Evolutionary conservation across 2,797 vertebrate species (phyloP).

Genomic region (Molossus molossus): DNA sequence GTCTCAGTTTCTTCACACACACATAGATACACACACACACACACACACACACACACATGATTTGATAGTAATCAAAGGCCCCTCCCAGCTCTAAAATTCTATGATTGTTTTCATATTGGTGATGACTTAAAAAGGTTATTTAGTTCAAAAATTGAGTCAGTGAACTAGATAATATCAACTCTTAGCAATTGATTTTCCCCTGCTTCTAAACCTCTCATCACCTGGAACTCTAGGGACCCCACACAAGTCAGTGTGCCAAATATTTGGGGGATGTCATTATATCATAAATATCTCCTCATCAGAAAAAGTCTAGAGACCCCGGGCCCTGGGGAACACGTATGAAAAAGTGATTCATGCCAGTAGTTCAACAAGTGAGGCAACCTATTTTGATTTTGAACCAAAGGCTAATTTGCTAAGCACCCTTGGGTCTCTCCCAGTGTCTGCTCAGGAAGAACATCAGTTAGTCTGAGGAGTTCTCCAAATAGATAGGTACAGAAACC

Average conservation of each 20-base stretch:
- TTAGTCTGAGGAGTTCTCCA: background rate
- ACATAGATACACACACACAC: too few species aligned
- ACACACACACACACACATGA: background rate
- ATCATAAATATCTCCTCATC: background rate
- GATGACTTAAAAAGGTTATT: slow-evolving; percentile 27
- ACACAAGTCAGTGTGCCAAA: background rate
- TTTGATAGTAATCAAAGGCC: background rate
- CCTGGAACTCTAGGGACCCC: background rate
- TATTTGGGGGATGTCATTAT: background rate
- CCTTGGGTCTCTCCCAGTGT: background rate
- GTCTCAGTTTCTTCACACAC: background rate
- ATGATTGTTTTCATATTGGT: background rate
- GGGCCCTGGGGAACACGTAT: background rate
- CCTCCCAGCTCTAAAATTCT: slow-evolving; percentile 1
- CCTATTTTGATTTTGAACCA: background rate
- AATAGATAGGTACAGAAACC: background rate
- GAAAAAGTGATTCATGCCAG: background rate
- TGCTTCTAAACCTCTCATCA: background rate
- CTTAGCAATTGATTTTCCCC: background rate
- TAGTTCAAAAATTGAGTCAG: slow-evolving; percentile 2
- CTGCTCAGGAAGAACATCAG: background rate
- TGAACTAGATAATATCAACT: background rate
- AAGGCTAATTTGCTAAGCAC: slow-evolving; percentile 2
- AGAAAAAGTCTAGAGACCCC: background rate
- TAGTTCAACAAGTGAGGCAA: background rate